phyloP scores from a whole-genome alignment of 2,888 invertebrate genomes.

The Gisinianus flammeolus region DNA sequence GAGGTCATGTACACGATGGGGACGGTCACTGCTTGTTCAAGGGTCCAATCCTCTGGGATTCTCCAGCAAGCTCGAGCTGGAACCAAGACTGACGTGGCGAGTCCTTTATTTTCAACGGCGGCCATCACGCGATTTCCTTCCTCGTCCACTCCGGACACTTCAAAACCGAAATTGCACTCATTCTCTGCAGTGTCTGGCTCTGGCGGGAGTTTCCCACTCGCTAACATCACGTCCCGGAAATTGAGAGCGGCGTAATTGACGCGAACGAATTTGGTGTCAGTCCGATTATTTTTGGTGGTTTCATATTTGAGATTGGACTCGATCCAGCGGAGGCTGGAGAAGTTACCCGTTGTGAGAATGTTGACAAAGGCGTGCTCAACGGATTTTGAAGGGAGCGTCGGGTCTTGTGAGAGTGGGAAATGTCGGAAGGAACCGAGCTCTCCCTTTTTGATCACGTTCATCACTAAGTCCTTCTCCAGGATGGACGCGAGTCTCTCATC shows the following conservation, averaged over 20 bases:
- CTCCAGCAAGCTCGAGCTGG: conserved; percentile 68
- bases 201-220: no score
- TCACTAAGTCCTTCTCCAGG: conserved; percentile 32
- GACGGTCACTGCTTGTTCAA: conserved; percentile 72
- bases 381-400: conserved; percentile 45
- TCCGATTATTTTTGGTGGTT: background rate
- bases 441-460: conserved; percentile 62
- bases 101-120: no score
- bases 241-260: conserved; percentile 80
- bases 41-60: conserved; percentile 68
- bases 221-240: no score
- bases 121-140: no score
- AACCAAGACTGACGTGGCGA: no score
- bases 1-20: conserved; percentile 71
- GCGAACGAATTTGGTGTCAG: conserved; percentile 29
- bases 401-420: conserved; percentile 64
- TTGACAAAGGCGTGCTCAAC: conserved; percentile 86
- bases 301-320: conserved; percentile 74
- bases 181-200: conserved; percentile 65
- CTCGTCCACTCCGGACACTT: conserved; percentile 68
- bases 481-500: conserved; percentile 13
- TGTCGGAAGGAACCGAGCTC: conserved; percentile 79
- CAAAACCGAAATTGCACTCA: conserved; percentile 69
- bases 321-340: conserved; percentile 91
- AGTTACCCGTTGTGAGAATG: conserved; percentile 87